These are phyloP conservation scores for Flexamia atlantica DNA, from an alignment of 2,888 invertebrate species.

Conservation along the genomic window DNA sequence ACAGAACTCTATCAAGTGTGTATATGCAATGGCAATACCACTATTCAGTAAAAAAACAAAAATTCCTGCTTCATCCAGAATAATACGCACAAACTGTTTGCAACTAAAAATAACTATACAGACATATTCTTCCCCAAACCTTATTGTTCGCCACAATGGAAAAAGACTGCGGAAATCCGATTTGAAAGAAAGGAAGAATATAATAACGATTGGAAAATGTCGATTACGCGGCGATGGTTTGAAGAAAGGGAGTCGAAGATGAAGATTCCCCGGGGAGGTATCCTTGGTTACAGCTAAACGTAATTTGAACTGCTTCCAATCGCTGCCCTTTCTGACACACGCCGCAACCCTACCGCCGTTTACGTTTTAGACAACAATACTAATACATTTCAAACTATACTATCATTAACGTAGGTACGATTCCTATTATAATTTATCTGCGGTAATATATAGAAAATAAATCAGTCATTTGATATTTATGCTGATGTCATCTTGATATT, in stretches of 20 bases:
- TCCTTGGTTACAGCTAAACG: constrained; percentile 57
- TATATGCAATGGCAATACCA: too few species aligned
- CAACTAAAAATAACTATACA: background rate
- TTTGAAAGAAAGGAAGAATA: constrained; percentile 28
- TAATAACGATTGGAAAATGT: constrained; percentile 57
- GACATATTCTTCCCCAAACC: background rate
- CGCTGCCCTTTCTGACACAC: constrained; percentile 38
- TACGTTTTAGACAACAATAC: too few species aligned
- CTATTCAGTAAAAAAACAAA: too few species aligned
- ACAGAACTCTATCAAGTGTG: too few species aligned
- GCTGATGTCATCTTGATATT: too few species aligned
- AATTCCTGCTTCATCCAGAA: background rate
- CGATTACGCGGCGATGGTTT: constrained; percentile 50
- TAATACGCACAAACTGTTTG: background rate
- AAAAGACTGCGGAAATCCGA: constrained; percentile 18
- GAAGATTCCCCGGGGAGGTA: constrained; percentile 54
- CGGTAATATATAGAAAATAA: too few species aligned
- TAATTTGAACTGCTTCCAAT: constrained; percentile 52
- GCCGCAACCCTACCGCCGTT: background rate
- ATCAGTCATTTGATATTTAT: too few species aligned
- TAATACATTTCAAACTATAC: too few species aligned
- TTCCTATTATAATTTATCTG: too few species aligned
- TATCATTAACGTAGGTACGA: too few species aligned
- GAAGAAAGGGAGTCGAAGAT: constrained; percentile 56
- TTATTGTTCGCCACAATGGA: constrained; percentile 21